Percentiles rank a stretch among this genome's conserved stretches.
These are phyloP conservation scores for Ophthalmotilapia sp. DNA, from an alignment of 2,113 vertebrate species.

Conservation along the genomic window DNA sequence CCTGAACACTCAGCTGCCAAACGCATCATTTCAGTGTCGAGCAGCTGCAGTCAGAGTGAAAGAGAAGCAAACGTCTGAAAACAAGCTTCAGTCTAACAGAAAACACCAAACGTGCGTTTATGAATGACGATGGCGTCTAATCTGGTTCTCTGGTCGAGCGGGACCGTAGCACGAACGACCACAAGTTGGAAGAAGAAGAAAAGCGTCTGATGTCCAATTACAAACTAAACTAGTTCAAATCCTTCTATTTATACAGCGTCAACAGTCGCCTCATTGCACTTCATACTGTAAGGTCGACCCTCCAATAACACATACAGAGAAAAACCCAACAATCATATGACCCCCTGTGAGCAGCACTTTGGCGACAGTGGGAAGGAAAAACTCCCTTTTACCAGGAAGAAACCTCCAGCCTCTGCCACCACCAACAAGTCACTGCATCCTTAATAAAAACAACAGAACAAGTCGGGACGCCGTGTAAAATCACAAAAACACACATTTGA, in stretches of 20 bases:
- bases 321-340: fast-evolving
- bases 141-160: fast-evolving
- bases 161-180: not conserved
- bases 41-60: not conserved
- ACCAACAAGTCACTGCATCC: not conserved
- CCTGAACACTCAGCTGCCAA: not conserved
- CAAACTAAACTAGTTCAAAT: not conserved
- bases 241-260: fast-evolving
- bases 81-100: fast-evolving
- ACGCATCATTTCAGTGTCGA: not conserved
- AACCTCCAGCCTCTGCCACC: not conserved
- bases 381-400: not conserved
- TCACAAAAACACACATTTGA: not conserved
- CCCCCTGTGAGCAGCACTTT: not conserved
- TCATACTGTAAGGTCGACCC: fast-evolving
- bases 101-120: not conserved
- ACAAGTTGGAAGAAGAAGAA: not conserved
- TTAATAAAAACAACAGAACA: not conserved
- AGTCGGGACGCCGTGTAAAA: not conserved
- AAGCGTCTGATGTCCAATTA: not conserved
- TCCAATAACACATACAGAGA: not conserved
- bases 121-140: not conserved
- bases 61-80: not conserved
- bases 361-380: not conserved
- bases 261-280: not conserved